Percentiles rank a stretch among this genome's conserved stretches.
Evolutionary conservation across 2,113 vertebrate species (phyloP).

Genomic region (Eubucco bourcierii): DNA sequence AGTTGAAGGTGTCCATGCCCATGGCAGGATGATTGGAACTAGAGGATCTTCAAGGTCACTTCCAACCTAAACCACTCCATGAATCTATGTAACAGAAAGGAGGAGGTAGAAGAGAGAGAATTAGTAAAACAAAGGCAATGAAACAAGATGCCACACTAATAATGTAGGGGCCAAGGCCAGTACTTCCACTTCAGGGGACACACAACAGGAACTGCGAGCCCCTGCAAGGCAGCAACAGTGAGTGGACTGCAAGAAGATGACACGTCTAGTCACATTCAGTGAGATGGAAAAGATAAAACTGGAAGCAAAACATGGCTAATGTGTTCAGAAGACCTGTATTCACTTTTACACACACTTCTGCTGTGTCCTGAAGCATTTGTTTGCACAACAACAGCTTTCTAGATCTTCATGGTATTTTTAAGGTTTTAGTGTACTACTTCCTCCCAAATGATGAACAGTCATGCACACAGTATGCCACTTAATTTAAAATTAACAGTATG

Average conservation of each 20-base stretch:
- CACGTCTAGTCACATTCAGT: background rate
- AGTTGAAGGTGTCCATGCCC: too few species aligned
- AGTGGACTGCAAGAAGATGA: background rate
- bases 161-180: background rate
- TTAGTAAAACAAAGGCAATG: background rate
- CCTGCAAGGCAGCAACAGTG: accelerated
- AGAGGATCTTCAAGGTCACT: too few species aligned
- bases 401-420: background rate
- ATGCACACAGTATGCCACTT: background rate
- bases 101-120: background rate
- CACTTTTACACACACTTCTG: background rate
- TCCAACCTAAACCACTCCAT: too few species aligned
- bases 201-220: background rate
- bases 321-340: background rate
- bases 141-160: background rate
- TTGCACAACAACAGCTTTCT: background rate
- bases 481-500: background rate
- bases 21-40: too few species aligned
- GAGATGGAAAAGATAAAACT: background rate
- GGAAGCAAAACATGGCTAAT: background rate
- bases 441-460: background rate
- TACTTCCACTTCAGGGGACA: background rate
- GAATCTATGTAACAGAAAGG: background rate
- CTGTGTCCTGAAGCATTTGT: background rate
- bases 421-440: background rate